Conservation (phyloP, 2,888 invertebrate species). For the Schizotus pectinicornis region DNA sequence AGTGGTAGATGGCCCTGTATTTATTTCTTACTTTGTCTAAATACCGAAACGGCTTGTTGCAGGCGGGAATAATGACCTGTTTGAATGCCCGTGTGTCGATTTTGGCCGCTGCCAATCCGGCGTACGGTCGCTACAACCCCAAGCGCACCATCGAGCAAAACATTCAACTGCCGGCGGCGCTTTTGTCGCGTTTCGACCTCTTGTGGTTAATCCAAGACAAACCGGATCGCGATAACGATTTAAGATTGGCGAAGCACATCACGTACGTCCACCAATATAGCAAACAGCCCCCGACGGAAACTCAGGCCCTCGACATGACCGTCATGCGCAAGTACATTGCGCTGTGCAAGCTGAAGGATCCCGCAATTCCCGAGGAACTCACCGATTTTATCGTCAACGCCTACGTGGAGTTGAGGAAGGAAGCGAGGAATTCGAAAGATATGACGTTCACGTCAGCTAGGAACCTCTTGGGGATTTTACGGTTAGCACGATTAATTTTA, state of each 20-base stretch:
- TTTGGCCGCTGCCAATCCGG: conserved; percentile 98
- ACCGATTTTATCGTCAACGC: conserved; percentile 87
- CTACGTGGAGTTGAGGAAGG: conserved; percentile 81
- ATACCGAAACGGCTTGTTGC: conserved; percentile 34
- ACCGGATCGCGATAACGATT: conserved; percentile 73
- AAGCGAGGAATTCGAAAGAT: conserved; percentile 88
- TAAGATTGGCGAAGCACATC: conserved; percentile 93
- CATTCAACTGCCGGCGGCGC: conserved; percentile 95
- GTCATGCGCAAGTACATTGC: conserved; percentile 93
- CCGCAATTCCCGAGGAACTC: conserved; percentile 84
- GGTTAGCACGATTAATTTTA: neutral
- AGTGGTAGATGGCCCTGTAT: too few species aligned
- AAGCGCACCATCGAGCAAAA: conserved; percentile 95
- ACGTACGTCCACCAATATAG: conserved; percentile 95
- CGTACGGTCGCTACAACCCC: conserved; percentile 97
- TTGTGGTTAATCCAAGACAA: conserved; percentile 93
- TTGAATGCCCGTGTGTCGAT: conserved; percentile 97
- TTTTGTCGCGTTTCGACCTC: conserved; percentile 94
- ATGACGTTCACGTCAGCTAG: conserved; percentile 97
- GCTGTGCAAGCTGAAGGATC: conserved; percentile 88
- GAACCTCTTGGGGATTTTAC: conserved; percentile 83
- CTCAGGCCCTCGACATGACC: conserved; percentile 85
- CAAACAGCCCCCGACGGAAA: conserved; percentile 80
- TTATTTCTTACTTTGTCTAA: too few species aligned
- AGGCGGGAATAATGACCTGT: conserved; percentile 98